Evolutionary conservation across 1,140 invertebrate species (phyloP), one percentile per base, ranked within the genome.

Genomic region (Linepithema humile): DNA sequence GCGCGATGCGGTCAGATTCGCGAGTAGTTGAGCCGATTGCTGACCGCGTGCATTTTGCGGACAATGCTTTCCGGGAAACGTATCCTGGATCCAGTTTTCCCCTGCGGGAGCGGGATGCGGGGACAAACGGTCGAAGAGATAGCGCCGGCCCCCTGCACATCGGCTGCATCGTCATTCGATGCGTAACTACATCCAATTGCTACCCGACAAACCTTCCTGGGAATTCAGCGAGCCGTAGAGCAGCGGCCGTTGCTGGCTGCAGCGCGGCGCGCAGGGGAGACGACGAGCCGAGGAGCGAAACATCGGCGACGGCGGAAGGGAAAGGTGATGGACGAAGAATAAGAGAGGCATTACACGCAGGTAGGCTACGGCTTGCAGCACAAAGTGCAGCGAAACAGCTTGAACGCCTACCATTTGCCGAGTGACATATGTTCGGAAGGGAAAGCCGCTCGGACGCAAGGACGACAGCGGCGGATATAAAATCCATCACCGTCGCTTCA

Each of bases 161-260:
- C 78, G 59, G 50, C 45, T 73, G 84, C 85, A 90, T 90, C 84
- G 89, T 91, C 90, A 89, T 88, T 90, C 87, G 89, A 91, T 91
- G 88, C 90, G 90, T 91, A 92, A 92, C 90, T 92, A 91, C 90
- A 83, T 91, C 87, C 91, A 91, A 92, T 91, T 91, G 91, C 91
- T 90, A 86, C 82, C 80, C 82, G 85, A 88, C 83, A 85, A 89
- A 90, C 82, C 88, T 88, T 90, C 85, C 88, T 84, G 84, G 85
- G 91, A 91, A 91, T 90, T 88, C 85, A 87, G 72, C 85, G 78
- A 84, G 82, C 83, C 83, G 85, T 87, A 67, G 72, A 84, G 59
- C 38, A 23, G 23, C 29, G 35, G 43, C 48, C n/a, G n/a, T n/a
- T n/a, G 45, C 67, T 72, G 84, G 75, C 80, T 85, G 78, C 59